phyloP scores from a whole-genome alignment of 2,888 invertebrate species.

The Subacronicta megacephala region DNA sequence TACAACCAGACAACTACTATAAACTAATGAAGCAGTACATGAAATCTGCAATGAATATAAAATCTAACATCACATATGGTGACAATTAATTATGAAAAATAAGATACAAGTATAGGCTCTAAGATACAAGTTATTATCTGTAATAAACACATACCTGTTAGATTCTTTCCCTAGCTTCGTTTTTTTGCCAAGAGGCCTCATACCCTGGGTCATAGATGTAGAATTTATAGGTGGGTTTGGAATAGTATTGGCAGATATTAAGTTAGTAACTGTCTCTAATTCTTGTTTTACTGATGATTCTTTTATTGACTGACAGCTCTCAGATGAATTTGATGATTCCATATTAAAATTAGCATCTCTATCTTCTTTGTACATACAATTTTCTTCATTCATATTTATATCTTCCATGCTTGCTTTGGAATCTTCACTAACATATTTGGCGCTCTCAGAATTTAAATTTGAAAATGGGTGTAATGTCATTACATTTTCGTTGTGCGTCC shows the following conservation, averaged over 20 bases:
- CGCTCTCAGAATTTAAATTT: slow-evolving; percentile 73
- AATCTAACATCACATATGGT: too few species aligned
- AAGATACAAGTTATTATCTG: too few species aligned
- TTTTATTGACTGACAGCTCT: slow-evolving; percentile 85
- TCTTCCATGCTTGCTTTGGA: slow-evolving; percentile 86
- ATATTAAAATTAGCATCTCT: slow-evolving; percentile 86
- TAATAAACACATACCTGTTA: slow-evolving; percentile 69
- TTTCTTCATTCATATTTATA: slow-evolving; percentile 84
- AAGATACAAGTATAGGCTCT: too few species aligned
- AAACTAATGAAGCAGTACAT: too few species aligned
- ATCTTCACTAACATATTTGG: slow-evolving; percentile 85
- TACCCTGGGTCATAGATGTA: slow-evolving; percentile 71
- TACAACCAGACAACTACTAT: too few species aligned
- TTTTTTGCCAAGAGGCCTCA: slow-evolving; percentile 76
- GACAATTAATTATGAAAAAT: too few species aligned
- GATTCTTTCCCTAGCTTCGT: slow-evolving; percentile 81
- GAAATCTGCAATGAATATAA: too few species aligned
- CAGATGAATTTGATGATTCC: slow-evolving; percentile 87
- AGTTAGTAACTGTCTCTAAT: slow-evolving; percentile 68
- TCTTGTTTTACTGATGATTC: slow-evolving; percentile 79
- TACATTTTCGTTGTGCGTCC: slow-evolving; percentile 79
- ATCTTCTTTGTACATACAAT: slow-evolving; percentile 84
- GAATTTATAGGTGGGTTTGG: slow-evolving; percentile 74
- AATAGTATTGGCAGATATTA: slow-evolving; percentile 74
- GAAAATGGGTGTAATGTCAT: slow-evolving; percentile 80